These are phyloP conservation scores for Oceanodroma leucorhoa DNA, from an alignment of 2,797 vertebrate genomes.

Conservation along the genomic window DNA sequence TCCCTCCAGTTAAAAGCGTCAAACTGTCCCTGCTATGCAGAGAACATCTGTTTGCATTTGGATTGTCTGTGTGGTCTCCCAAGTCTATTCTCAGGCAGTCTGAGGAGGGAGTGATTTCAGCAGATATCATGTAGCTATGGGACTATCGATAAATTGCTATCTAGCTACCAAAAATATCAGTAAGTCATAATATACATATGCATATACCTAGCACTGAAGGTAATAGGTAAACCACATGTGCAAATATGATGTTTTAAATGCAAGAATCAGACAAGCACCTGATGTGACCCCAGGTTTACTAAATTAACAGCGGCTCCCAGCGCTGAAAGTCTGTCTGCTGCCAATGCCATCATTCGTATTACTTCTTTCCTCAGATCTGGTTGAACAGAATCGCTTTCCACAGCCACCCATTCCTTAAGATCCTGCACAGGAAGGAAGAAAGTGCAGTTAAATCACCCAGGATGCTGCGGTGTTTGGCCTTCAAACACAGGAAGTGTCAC, in stretches of 20 bases:
- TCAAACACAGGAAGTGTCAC: not conserved
- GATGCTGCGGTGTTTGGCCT: not conserved
- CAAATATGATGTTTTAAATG: not conserved
- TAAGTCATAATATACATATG: not conserved
- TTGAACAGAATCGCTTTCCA: conserved; percentile 77
- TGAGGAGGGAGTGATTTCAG: not conserved
- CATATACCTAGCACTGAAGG: not conserved
- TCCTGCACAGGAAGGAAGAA: conserved; percentile 38
- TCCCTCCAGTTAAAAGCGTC: not conserved
- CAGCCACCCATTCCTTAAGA: conserved; percentile 77
- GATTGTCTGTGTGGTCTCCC: not conserved
- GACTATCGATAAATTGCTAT: not conserved
- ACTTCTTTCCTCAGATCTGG: conserved; percentile 64
- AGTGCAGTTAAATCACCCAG: not conserved
- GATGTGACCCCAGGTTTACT: conserved; percentile 61
- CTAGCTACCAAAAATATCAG: not conserved
- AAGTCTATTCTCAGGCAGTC: not conserved
- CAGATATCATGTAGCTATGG: not conserved
- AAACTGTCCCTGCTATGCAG: not conserved
- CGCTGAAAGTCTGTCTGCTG: conserved; percentile 48
- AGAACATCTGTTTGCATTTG: not conserved
- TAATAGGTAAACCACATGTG: not conserved
- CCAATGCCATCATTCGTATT: conserved; percentile 58
- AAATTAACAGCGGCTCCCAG: conserved; percentile 70
- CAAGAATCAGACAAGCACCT: conserved; percentile 55